These are phyloP conservation scores for Psammodynastes pulverulentus DNA, from an alignment of 2,113 vertebrate species.

Conservation along the genomic window DNA sequence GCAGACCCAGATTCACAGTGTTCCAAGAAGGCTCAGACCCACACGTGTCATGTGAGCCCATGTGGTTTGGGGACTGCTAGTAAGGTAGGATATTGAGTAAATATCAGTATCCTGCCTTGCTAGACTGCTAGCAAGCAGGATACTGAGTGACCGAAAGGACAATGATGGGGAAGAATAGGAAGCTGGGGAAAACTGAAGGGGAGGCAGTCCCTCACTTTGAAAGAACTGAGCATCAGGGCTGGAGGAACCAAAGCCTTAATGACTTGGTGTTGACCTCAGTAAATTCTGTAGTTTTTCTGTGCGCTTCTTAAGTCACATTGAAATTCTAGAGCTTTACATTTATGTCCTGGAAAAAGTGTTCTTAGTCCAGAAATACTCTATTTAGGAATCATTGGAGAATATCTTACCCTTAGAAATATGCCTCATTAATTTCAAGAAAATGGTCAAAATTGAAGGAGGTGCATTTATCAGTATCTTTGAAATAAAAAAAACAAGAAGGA, in stretches of 20 bases:
- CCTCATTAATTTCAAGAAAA: not conserved
- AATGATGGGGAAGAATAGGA: not conserved
- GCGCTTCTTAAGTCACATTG: constrained; percentile 53
- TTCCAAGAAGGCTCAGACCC: not conserved
- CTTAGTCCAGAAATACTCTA: not conserved
- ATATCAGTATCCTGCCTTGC: not conserved
- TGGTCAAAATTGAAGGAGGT: not conserved
- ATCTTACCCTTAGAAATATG: not conserved
- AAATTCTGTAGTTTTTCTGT: constrained; percentile 46
- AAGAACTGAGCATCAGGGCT: not conserved
- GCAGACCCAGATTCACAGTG: not conserved
- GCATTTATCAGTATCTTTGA: not conserved
- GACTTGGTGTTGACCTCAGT: constrained; percentile 2
- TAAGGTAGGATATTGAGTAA: not conserved
- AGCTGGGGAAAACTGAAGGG: not conserved
- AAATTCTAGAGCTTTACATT: constrained; percentile 45
- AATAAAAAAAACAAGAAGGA: not conserved
- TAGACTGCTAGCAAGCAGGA: too few relatives aligned
- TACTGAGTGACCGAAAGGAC: not conserved
- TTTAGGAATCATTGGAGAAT: not conserved
- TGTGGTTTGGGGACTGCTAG: not conserved
- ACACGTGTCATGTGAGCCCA: too few relatives aligned
- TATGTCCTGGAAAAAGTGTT: not conserved
- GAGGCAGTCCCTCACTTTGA: not conserved
- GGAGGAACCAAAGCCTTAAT: not conserved